A percentile compares a stretch with the other conserved stretches of the same genome.
These are phyloP conservation scores for Chelonoidis abingdonii DNA, from an alignment of 2,113 vertebrate species.

Conservation along the genomic window DNA sequence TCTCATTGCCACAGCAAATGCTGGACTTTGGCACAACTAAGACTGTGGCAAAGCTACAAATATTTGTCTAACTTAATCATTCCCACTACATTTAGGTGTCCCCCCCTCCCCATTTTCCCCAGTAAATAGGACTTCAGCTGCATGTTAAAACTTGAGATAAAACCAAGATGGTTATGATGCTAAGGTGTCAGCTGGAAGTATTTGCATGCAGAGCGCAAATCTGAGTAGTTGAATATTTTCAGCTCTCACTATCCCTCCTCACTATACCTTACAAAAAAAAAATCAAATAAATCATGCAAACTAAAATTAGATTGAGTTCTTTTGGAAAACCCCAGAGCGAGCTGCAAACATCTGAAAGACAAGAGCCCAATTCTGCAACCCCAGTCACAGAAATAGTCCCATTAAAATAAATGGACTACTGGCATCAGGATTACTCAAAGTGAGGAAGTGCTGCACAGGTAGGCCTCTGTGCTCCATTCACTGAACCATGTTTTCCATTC, in stretches of 20 bases:
- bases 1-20: conserved; percentile 33
- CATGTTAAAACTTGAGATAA: background rate
- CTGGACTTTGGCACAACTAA: conserved; percentile 37
- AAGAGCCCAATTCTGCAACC: background rate
- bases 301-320: conserved; percentile 20
- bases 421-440: background rate
- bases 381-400: background rate
- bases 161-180: background rate
- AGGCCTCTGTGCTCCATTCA: background rate
- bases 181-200: background rate
- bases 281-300: conserved; percentile 33
- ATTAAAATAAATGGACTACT: background rate
- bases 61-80: conserved; percentile 22
- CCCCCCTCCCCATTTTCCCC: background rate
- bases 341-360: background rate
- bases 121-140: background rate
- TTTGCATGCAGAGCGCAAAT: background rate
- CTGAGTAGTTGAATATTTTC: background rate
- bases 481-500: background rate
- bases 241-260: background rate
- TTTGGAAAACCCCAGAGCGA: conserved; percentile 31
- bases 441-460: conserved; percentile 8
- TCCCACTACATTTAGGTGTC: background rate
- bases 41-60: conserved; percentile 13
- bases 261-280: background rate